These are phyloP conservation scores for Anthopleura sola DNA, from an alignment of 64 coral and sea anemone genomes.

Conservation along the genomic window DNA sequence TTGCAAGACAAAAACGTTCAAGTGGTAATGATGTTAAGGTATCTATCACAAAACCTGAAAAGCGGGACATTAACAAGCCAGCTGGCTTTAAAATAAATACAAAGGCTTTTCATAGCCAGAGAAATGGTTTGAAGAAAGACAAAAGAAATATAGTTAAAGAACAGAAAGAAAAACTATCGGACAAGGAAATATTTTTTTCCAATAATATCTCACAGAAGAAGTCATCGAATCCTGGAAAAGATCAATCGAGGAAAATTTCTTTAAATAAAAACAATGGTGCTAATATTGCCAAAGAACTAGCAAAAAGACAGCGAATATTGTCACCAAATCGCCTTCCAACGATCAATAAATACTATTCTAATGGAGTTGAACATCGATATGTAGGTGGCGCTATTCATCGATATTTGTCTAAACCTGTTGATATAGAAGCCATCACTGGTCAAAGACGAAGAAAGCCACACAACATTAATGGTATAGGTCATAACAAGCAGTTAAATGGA, in stretches of 20 bases:
- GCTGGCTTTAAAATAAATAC: background rate
- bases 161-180: background rate
- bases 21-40: background rate
- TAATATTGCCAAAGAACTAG: background rate
- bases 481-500: background rate
- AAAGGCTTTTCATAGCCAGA: background rate
- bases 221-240: background rate
- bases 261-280: background rate
- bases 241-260: background rate
- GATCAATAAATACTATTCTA: background rate
- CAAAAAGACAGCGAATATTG: background rate
- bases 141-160: background rate
- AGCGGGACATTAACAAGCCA: background rate
- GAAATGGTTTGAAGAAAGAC: background rate
- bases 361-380: conserved; percentile 38
- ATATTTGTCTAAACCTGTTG: conserved; percentile 49
- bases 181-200: background rate
- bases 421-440: conserved; percentile 21
- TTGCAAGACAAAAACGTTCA: background rate
- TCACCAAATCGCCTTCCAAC: background rate
- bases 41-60: background rate
- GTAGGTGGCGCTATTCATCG: conserved; percentile 37
- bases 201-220: background rate
- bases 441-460: background rate
- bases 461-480: background rate